Evolutionary conservation across 2,797 vertebrate genomes (phyloP).

Genomic region (Hypotaenidia okinawae): DNA sequence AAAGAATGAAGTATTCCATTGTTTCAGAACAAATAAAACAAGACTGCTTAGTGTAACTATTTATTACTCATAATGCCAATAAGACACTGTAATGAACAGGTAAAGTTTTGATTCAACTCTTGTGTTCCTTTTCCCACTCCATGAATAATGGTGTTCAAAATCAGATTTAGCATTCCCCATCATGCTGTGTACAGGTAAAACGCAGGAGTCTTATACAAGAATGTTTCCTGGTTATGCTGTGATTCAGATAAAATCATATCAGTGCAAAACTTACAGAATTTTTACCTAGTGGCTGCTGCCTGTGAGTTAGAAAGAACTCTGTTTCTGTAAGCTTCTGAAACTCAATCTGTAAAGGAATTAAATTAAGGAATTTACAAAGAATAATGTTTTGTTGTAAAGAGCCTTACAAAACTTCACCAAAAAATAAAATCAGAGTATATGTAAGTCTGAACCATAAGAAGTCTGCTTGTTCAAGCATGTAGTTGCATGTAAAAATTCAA

Average conservation of each 20-base stretch:
- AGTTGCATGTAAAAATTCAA: not conserved
- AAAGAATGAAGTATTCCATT: not conserved
- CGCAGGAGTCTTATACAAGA: not conserved
- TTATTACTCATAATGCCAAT: not conserved
- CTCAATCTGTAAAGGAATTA: not conserved
- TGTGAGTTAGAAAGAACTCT: not conserved
- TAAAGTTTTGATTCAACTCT: not conserved
- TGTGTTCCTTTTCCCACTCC: not conserved
- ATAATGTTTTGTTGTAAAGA: not conserved
- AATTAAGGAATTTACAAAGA: not conserved
- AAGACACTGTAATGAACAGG: not conserved
- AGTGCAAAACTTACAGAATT: not conserved
- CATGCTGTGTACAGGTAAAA: not conserved
- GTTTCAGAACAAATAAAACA: not conserved
- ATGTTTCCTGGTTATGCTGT: not conserved
- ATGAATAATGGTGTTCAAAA: not conserved
- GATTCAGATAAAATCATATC: not conserved
- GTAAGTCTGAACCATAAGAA: not conserved
- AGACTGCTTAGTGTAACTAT: not conserved
- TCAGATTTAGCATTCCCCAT: not conserved
- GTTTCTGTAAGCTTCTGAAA: not conserved
- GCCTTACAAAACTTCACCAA: not conserved
- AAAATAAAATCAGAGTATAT: not conserved
- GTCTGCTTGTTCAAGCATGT: not conserved
- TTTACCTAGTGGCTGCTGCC: not conserved